Conservation (phyloP, 1,140 invertebrate genomes). For the Asbolus verrucosus region DNA sequence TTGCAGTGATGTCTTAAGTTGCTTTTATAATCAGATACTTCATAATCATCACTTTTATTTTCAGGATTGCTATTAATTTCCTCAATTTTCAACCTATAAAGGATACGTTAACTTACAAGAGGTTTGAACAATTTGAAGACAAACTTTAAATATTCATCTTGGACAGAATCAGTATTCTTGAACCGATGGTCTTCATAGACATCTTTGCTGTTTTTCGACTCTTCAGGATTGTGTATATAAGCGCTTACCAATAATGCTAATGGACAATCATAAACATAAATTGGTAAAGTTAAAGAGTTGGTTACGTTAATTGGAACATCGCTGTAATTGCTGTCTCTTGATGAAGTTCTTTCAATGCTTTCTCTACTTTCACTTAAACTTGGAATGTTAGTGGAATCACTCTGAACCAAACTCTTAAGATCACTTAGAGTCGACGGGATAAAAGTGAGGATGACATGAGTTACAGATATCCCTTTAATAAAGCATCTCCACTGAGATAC, state of each 20-base stretch:
- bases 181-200: conserved; percentile 70
- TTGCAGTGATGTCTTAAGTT: conserved; percentile 74
- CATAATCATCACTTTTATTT: conserved; percentile 67
- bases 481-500: conserved; percentile 77
- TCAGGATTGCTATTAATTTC: conserved; percentile 63
- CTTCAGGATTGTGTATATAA: conserved; percentile 66
- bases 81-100: conserved; percentile 65
- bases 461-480: conserved; percentile 73
- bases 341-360: conserved; percentile 55
- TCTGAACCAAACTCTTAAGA: conserved; percentile 65
- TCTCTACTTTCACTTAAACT: conserved; percentile 49
- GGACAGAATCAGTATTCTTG: conserved; percentile 63
- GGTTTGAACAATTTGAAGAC: neutral
- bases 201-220: conserved; percentile 60
- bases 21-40: conserved; percentile 66
- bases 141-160: conserved; percentile 55
- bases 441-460: conserved; percentile 77
- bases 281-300: conserved; percentile 68
- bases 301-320: conserved; percentile 61
- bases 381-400: conserved; percentile 50
- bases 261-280: conserved; percentile 80
- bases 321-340: conserved; percentile 58
- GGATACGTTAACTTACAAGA: neutral
- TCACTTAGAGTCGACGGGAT: conserved; percentile 74
- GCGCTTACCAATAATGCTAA: conserved; percentile 71